Percentiles rank a stretch among this genome's conserved stretches.
phyloP scores from a whole-genome alignment of 2,888 invertebrate species.

The Caenorhabditis sp. region DNA sequence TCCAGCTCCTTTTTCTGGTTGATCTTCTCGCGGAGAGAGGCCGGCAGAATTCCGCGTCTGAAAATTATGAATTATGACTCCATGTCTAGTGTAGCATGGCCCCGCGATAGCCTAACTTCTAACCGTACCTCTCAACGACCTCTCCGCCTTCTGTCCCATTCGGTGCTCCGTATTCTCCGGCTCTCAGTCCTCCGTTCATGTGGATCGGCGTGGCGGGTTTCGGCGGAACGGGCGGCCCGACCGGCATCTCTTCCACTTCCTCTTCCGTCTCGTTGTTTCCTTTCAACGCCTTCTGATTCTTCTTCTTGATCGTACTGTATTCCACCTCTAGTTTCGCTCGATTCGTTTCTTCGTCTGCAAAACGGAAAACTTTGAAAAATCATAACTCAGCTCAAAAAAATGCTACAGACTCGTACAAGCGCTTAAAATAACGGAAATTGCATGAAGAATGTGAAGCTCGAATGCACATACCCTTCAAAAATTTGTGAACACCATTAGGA shows the following conservation, averaged over 20 bases:
- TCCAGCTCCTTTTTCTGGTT: constrained; percentile 53
- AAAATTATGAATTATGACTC: too few relatives aligned
- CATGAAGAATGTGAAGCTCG: too few relatives aligned
- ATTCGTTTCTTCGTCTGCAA: constrained; percentile 56
- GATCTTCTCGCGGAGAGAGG: constrained; percentile 54
- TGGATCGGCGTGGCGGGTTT: constrained; percentile 79
- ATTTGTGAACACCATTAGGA: too few relatives aligned
- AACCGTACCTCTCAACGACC: constrained; percentile 7
- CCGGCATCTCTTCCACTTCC: constrained; percentile 47
- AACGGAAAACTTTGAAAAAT: not conserved
- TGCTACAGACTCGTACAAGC: too few relatives aligned
- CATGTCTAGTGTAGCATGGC: too few relatives aligned
- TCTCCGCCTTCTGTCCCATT: constrained; percentile 43
- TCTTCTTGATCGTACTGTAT: constrained; percentile 45
- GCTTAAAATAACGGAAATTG: too few relatives aligned
- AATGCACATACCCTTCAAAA: too few relatives aligned
- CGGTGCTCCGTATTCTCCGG: constrained; percentile 15
- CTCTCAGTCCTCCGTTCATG: constrained; percentile 30
- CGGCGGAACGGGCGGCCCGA: constrained; percentile 79
- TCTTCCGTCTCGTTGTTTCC: constrained; percentile 28
- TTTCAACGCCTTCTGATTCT: not conserved
- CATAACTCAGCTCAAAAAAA: too few relatives aligned
- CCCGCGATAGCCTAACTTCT: not conserved
- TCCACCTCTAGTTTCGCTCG: constrained; percentile 58
- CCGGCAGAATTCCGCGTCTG: constrained; percentile 67